A percentile compares a stretch with the other conserved stretches of the same genome.
Conservation (phyloP, 2,888 invertebrate species). For the Catonia carolina region DNA sequence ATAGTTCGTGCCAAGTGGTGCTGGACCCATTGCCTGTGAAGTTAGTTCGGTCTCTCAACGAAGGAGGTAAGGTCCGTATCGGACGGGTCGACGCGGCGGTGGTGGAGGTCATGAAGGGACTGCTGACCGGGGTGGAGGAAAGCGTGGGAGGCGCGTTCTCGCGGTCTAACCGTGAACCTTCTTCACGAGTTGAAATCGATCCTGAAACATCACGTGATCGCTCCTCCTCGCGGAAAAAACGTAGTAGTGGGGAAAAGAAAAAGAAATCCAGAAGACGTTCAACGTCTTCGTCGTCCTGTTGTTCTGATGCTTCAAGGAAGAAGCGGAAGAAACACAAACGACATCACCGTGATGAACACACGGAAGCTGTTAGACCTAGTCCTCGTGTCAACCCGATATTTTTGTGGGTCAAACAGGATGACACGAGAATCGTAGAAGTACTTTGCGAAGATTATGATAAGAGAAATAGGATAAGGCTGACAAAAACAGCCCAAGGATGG, state of each 20-base stretch:
- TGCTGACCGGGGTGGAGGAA: slow-evolving; percentile 42
- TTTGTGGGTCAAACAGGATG: slow-evolving; percentile 75
- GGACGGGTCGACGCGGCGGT: slow-evolving; percentile 29
- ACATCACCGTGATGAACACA: slow-evolving; percentile 25
- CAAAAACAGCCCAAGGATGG: slow-evolving; percentile 76
- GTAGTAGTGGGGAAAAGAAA: slow-evolving; percentile 41
- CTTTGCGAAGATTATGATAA: slow-evolving; percentile 83
- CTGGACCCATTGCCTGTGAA: slow-evolving; percentile 31
- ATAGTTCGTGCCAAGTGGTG: slow-evolving; percentile 8
- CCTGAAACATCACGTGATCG: slow-evolving; percentile 30
- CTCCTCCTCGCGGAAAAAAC: slow-evolving; percentile 43
- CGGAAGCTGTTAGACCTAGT: slow-evolving; percentile 42
- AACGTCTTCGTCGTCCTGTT: slow-evolving; percentile 37
- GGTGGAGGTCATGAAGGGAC: slow-evolving; percentile 33
- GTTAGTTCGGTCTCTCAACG: neutral
- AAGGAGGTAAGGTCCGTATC: slow-evolving; percentile 34
- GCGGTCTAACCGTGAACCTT: slow-evolving; percentile 4
- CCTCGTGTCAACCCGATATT: slow-evolving; percentile 75
- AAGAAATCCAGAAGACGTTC: slow-evolving; percentile 39
- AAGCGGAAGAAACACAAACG: slow-evolving; percentile 43
- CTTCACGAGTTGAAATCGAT: slow-evolving; percentile 29
- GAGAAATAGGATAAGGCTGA: slow-evolving; percentile 73
- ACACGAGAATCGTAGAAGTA: slow-evolving; percentile 74
- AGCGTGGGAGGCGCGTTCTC: slow-evolving; percentile 40
- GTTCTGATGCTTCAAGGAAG: slow-evolving; percentile 34